Evolutionary conservation across 2,797 vertebrate species (phyloP).

Genomic region (Thalassophryne amazonica): DNA sequence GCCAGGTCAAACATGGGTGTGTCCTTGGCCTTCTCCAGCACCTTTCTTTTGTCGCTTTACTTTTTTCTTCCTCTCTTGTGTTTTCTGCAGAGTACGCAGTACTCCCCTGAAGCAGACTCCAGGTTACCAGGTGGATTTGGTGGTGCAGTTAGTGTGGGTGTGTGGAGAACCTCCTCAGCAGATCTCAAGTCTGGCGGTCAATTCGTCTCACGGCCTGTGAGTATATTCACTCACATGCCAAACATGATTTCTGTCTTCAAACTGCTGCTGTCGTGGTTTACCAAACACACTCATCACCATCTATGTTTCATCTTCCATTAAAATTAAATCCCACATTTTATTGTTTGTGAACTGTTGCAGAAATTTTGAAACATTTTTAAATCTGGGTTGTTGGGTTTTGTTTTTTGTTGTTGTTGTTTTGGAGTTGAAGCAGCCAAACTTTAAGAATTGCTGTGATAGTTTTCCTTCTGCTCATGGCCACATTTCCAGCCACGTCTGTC

Average conservation of each 20-base stretch:
- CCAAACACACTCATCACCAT: too few species aligned
- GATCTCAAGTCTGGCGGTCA: slow-evolving; percentile 94
- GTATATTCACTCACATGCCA: slow-evolving; percentile 17
- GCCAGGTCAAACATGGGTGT: too few species aligned
- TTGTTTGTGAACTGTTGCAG: too few species aligned
- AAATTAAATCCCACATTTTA: too few species aligned
- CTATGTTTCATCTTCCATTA: too few species aligned
- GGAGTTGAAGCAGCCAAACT: not conserved
- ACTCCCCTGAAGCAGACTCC: slow-evolving; percentile 94
- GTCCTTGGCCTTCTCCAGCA: not conserved
- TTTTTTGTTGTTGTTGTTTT: too few species aligned
- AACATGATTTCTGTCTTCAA: too few species aligned
- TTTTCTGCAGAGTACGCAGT: slow-evolving; percentile 86
- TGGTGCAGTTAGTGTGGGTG: slow-evolving; percentile 98
- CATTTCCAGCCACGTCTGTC: slow-evolving; percentile 3
- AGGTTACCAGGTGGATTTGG: slow-evolving; percentile 94
- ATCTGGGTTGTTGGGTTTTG: too few species aligned
- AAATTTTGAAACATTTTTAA: too few species aligned
- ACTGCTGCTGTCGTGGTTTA: too few species aligned
- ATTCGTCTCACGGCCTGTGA: slow-evolving; percentile 89
- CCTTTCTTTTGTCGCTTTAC: not conserved
- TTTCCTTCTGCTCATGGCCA: not conserved
- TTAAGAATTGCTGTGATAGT: too few species aligned
- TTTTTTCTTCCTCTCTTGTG: not conserved
- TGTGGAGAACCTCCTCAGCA: slow-evolving; percentile 96